A percentile compares a stretch with the other conserved stretches of the same genome.
Evolutionary conservation across 2,113 vertebrate species (phyloP).

Genomic region (Mixornis gularis): DNA sequence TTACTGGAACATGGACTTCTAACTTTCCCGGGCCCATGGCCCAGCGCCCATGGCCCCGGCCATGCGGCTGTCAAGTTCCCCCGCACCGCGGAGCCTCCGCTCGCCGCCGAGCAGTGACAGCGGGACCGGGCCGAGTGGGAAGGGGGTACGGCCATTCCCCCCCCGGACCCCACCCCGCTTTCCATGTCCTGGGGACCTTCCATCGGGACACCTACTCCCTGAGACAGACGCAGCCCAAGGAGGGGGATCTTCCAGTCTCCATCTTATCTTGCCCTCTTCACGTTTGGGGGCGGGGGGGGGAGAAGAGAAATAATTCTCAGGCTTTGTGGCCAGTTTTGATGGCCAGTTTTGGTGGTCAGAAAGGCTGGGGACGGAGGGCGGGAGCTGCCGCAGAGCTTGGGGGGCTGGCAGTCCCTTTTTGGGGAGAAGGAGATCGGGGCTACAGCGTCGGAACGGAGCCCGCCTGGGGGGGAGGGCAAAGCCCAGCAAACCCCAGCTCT

Average conservation of each 20-base stretch:
- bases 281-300: too few species aligned
- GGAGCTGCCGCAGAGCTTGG: not conserved
- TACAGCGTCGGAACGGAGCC: not conserved
- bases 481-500: not conserved
- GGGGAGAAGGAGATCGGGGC: not conserved
- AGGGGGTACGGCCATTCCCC: not conserved
- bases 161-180: not conserved
- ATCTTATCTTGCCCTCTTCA: not conserved
- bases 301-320: not conserved
- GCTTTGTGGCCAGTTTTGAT: not conserved
- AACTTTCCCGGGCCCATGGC: conserved; percentile 75
- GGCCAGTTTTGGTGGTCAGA: not conserved
- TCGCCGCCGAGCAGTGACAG: not conserved
- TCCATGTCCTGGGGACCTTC: not conserved
- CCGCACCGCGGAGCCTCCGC: not conserved
- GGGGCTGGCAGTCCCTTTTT: not conserved
- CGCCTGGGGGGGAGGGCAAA: not conserved
- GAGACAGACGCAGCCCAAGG: not conserved
- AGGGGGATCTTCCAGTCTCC: not conserved
- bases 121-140: rapidly evolving
- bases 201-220: not conserved
- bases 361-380: not conserved
- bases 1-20: conserved; percentile 85
- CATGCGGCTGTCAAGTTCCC: conserved; percentile 52
- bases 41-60: conserved; percentile 64